These are phyloP conservation scores for Aphidius colemani DNA, from an alignment of 2,888 invertebrate species.

Conservation along the genomic window DNA sequence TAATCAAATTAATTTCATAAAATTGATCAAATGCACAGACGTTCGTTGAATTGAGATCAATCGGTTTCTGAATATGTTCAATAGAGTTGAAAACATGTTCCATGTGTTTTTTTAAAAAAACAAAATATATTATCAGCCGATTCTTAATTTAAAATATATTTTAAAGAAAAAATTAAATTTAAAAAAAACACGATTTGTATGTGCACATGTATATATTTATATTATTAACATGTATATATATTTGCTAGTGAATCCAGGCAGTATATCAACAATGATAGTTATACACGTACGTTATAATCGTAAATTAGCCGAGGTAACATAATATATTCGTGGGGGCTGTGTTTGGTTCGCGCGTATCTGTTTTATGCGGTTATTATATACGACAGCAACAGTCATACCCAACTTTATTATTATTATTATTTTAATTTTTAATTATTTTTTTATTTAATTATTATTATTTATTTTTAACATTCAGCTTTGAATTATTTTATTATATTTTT, in stretches of 20 bases:
- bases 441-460: background rate
- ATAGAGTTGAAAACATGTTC: background rate
- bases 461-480: background rate
- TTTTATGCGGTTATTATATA: slow-evolving; percentile 61
- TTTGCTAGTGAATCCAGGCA: slow-evolving; percentile 41
- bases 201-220: too few species aligned
- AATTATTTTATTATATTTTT: too few species aligned
- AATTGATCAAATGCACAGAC: slow-evolving; percentile 5
- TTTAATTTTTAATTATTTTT: slow-evolving; percentile 18
- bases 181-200: slow-evolving; percentile 10
- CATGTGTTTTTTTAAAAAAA: too few species aligned
- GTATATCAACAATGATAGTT: slow-evolving; percentile 62
- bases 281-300: slow-evolving; percentile 61
- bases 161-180: too few species aligned
- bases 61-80: background rate
- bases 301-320: slow-evolving; percentile 61
- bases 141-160: too few species aligned
- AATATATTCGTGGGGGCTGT: slow-evolving; percentile 57
- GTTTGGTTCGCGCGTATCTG: slow-evolving; percentile 57
- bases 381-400: slow-evolving; percentile 59
- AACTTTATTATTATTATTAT: slow-evolving; percentile 32
- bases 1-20: slow-evolving; percentile 10
- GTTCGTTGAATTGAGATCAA: background rate
- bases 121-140: too few species aligned
- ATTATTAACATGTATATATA: too few species aligned